Conservation (phyloP, 2,797 vertebrate species). For the Carduelis carduelis region DNA sequence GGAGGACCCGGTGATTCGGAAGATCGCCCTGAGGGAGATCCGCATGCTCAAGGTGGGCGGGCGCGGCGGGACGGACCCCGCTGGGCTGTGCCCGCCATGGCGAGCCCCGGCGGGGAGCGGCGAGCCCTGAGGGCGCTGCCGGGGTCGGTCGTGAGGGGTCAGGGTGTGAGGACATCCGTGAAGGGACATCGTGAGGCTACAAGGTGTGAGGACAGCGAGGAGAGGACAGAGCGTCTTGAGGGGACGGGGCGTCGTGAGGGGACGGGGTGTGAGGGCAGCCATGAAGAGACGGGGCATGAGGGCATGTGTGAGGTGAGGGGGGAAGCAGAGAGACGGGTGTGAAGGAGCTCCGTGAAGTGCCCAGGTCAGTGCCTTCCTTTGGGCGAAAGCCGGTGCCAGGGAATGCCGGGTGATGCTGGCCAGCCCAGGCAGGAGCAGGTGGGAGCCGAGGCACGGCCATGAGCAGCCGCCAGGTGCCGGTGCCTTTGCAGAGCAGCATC, state of each 20-base stretch:
- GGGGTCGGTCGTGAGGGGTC: not conserved
- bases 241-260: not conserved
- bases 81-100: not conserved
- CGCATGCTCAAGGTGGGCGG: constrained; percentile 90
- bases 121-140: not conserved
- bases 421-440: not conserved
- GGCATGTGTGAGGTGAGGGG: not conserved
- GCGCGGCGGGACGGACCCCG: not conserved
- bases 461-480: not conserved
- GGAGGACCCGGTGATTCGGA: constrained; percentile 91
- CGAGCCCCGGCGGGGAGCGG: not conserved
- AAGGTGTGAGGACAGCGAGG: not conserved
- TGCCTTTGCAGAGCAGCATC: not conserved
- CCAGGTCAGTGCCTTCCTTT: rapidly evolving
- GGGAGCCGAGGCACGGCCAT: not conserved
- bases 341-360: not conserved
- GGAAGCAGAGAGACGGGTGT: rapidly evolving
- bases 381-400: rapidly evolving
- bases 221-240: too few relatives aligned
- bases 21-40: constrained; percentile 91
- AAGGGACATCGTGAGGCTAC: not conserved
- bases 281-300: rapidly evolving
- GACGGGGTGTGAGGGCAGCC: not conserved
- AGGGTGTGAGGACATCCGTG: not conserved
- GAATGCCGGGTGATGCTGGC: rapidly evolving